Percentiles rank a stretch among this genome's conserved stretches.
These are phyloP conservation scores for Pterois miles DNA, from an alignment of 2,797 vertebrate species.

Conservation along the genomic window DNA sequence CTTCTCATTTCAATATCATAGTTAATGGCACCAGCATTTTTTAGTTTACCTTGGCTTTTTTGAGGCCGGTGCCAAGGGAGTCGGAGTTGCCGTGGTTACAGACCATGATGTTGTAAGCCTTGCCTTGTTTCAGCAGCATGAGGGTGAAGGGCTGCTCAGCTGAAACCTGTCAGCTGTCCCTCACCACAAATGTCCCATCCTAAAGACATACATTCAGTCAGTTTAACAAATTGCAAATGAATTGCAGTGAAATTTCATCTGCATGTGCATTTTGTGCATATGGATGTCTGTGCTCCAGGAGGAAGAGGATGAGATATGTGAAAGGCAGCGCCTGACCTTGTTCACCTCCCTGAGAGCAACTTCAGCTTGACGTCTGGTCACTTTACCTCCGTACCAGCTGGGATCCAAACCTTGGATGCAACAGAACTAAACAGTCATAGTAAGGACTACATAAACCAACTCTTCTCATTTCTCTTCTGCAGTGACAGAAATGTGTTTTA, in stretches of 20 bases:
- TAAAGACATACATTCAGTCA: not conserved
- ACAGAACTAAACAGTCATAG: constrained; percentile 17
- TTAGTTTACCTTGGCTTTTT: constrained; percentile 84
- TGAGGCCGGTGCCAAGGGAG: constrained; percentile 83
- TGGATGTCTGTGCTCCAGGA: constrained; percentile 17
- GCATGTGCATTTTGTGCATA: not conserved
- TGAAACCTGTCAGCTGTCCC: constrained; percentile 87
- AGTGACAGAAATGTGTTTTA: not conserved
- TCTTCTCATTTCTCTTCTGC: not conserved
- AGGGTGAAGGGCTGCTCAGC: constrained; percentile 88
- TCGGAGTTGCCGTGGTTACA: constrained; percentile 75
- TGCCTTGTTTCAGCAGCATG: constrained; percentile 90
- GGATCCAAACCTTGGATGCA: constrained; percentile 68
- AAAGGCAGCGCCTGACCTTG: constrained; percentile 78
- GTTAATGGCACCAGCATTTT: not conserved
- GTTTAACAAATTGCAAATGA: not conserved
- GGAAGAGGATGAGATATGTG: not conserved
- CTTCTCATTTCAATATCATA: not conserved
- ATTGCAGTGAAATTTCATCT: not conserved
- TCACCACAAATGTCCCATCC: constrained; percentile 91
- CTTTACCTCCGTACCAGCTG: constrained; percentile 85
- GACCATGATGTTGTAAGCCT: constrained; percentile 93
- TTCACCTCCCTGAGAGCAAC: constrained; percentile 84
- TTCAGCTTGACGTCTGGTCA: constrained; percentile 87
- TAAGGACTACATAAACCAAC: not conserved